Base-by-base conservation (phyloP, 2,113 vertebrate species). In the Cryptotis parvus region DNA sequence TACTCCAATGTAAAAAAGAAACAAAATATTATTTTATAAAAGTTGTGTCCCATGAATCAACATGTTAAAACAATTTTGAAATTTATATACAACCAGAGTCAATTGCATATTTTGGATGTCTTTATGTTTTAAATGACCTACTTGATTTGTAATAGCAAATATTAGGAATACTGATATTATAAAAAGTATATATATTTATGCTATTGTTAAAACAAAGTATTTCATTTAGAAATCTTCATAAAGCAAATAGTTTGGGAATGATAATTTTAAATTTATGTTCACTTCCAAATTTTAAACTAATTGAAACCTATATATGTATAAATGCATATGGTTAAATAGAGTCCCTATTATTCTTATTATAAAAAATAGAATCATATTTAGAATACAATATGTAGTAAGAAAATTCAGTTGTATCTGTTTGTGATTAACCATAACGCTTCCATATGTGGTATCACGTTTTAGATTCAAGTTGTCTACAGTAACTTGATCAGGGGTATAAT, bases 401-500 rank as follows among this genome's bases (percentile, higher is more conserved):
- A 94, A 94, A 73, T 43, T 20, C 35, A 88, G 90, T 97, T 93
- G 81, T 97, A 97, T 98, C 97, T 98, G 98, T 98, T 98, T 98
- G 97, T 20, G 89, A 98, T 98, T 98, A 98, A 94, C 96, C 92
- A 92, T 97, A 97, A 87, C 94, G 97, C 96, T 98, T 98, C 98
- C 98, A 98, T 97, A 98, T 98, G 97, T 97, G 97, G 86, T 94
- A 95, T 92, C 93, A 93, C 94, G 97, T 84, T 95, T 96, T 96
- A 92, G 94, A 98, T 97, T 96, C 92, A 96, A 85, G 95, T 49
- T 90, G 96, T 94, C 96, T 95, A 94, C 91, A 94, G 98, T 98
- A 98, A 98, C 98, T 95, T 1, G 97, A 98, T 97, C 96, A 97
- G 97, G 95, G 91, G 94, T 96, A 97, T 98, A 98, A 98, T 98